A percentile compares a stretch with the other conserved stretches of the same genome.
These are phyloP conservation scores for Heliopora coerulea DNA, from an alignment of 92 coral and sea anemone genomes.

Conservation along the genomic window DNA sequence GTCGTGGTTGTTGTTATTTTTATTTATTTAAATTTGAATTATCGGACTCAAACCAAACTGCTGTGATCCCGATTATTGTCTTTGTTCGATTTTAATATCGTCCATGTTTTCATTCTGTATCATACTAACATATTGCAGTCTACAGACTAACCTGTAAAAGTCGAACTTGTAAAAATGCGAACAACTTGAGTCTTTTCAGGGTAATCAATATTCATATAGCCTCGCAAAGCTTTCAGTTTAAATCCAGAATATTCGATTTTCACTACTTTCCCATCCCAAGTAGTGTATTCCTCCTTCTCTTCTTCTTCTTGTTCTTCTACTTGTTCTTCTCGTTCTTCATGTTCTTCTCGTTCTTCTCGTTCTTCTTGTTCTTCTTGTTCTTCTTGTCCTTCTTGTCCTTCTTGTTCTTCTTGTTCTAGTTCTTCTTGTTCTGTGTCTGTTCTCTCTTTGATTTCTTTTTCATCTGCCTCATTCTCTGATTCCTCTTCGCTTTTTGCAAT, in stretches of 20 bases:
- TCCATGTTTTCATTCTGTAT: too few species aligned
- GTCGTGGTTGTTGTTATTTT: too few species aligned
- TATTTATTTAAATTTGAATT: too few species aligned
- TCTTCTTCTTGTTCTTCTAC: constrained; percentile 24
- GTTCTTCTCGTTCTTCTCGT: constrained; percentile 12
- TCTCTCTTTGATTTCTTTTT: not conserved
- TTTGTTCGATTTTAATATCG: too few species aligned
- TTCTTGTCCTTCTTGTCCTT: not conserved
- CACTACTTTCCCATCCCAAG: constrained; percentile 45
- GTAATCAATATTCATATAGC: constrained; percentile 64
- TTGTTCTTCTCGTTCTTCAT: constrained; percentile 21
- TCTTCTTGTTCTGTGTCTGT: not conserved
- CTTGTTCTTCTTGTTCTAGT: constrained; percentile 3
- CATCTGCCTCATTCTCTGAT: not conserved
- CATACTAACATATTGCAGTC: too few species aligned
- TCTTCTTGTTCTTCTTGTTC: not conserved
- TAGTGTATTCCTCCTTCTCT: constrained; percentile 34
- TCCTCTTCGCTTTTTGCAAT: not conserved
- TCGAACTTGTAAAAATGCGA: constrained; percentile 94
- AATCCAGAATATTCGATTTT: constrained; percentile 34
- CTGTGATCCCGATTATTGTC: too few species aligned
- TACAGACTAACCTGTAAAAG: constrained; percentile 78
- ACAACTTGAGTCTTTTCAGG: constrained; percentile 89
- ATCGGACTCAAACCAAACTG: too few species aligned
- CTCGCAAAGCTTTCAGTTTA: constrained; percentile 67